Percentiles rank a stretch among this genome's conserved stretches.
Evolutionary conservation across 2,113 vertebrate genomes (phyloP).

Genomic region (Erpornis zantholeuca): DNA sequence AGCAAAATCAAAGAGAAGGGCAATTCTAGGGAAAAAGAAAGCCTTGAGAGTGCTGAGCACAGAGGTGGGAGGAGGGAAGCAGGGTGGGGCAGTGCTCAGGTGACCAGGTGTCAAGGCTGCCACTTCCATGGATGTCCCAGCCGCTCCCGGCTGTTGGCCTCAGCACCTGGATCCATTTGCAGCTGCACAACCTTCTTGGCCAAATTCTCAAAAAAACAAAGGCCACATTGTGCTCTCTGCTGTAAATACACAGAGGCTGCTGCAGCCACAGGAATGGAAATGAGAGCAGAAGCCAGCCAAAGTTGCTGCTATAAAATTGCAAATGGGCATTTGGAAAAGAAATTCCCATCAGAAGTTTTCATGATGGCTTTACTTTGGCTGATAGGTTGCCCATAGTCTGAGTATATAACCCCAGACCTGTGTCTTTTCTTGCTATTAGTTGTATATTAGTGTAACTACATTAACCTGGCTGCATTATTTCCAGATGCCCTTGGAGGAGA

Average conservation of each 20-base stretch:
- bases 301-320: neutral
- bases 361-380: neutral
- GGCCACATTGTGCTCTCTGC: slow-evolving; percentile 7
- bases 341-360: slow-evolving; percentile 2
- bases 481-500: neutral
- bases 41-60: neutral
- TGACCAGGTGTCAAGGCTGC: neutral
- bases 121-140: neutral
- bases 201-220: slow-evolving; percentile 19
- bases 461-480: neutral
- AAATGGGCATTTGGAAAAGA: neutral
- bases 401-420: neutral
- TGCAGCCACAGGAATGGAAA: slow-evolving; percentile 6
- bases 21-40: neutral
- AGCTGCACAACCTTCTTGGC: slow-evolving; percentile 9
- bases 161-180: slow-evolving; percentile 11
- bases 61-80: neutral
- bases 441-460: neutral
- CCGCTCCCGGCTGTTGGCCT: neutral
- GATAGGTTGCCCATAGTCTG: neutral
- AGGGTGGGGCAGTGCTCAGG: neutral
- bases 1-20: neutral
- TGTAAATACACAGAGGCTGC: neutral
- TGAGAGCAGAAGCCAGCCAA: neutral
- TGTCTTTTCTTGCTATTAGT: neutral